Percentiles rank a stretch among this genome's conserved stretches.
phyloP scores from a whole-genome alignment of 2,888 invertebrate genomes.

The Standfussiana lucernea region DNA sequence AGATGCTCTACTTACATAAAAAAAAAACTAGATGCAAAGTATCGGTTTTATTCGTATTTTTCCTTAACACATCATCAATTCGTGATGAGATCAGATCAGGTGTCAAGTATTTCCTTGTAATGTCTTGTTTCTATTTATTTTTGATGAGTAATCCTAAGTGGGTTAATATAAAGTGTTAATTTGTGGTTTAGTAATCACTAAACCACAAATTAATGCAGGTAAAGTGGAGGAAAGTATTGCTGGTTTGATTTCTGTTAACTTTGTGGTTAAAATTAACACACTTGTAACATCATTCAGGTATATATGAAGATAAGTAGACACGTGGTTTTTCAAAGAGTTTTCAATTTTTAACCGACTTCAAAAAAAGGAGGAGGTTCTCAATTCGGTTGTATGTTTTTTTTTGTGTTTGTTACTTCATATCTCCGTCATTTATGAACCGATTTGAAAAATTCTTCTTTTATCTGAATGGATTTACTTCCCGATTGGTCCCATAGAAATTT shows the following conservation, averaged over 20 bases:
- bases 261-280: constrained; percentile 18
- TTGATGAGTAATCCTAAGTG: constrained; percentile 44
- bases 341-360: too few relatives aligned
- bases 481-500: too few relatives aligned
- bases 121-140: constrained; percentile 32
- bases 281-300: neutral
- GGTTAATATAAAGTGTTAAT: constrained; percentile 20
- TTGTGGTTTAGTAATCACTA: constrained; percentile 27
- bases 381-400: too few relatives aligned
- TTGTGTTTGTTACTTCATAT: too few relatives aligned
- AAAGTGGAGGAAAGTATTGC: constrained; percentile 1
- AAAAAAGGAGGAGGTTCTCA: too few relatives aligned
- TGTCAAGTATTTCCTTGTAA: constrained; percentile 44
- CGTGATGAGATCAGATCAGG: constrained; percentile 44
- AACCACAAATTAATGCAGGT: constrained; percentile 26
- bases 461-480: too few relatives aligned
- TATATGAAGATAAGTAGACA: neutral
- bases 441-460: too few relatives aligned
- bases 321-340: neutral
- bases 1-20: constrained; percentile 21
- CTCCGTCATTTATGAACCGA: too few relatives aligned
- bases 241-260: neutral
- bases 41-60: constrained; percentile 23
- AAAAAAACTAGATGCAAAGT: constrained; percentile 4
- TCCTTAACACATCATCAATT: constrained; percentile 35